A percentile compares a stretch with the other conserved stretches of the same genome.
Evolutionary conservation across 2,888 invertebrate species (phyloP).

Genomic region (Sipunculus nudus): DNA sequence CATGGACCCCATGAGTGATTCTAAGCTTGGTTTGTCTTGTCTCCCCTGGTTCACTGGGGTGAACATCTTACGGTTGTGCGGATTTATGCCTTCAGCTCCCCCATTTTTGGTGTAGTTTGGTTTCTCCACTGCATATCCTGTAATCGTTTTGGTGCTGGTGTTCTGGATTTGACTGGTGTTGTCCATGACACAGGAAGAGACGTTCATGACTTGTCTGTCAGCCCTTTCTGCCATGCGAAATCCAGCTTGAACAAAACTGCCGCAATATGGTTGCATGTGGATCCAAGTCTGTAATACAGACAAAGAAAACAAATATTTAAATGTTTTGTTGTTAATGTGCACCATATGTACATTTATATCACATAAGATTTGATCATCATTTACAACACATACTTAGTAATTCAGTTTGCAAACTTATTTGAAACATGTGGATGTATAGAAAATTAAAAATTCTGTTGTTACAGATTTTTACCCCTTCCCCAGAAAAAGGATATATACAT

Average conservation of each 20-base stretch:
- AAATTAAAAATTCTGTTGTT: too few relatives aligned
- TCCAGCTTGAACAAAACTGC: conserved; percentile 13
- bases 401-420: too few relatives aligned
- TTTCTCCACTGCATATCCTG: neutral
- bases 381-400: too few relatives aligned
- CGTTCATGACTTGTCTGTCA: neutral
- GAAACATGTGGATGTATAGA: too few relatives aligned
- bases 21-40: neutral
- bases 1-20: conserved; percentile 1
- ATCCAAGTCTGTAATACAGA: conserved; percentile 2
- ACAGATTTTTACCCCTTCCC: too few relatives aligned
- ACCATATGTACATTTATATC: too few relatives aligned
- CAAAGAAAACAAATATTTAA: neutral
- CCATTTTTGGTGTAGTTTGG: neutral
- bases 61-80: neutral
- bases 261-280: conserved; percentile 11
- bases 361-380: too few relatives aligned
- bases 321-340: too few relatives aligned
- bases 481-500: too few relatives aligned
- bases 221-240: conserved; percentile 1
- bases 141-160: too few relatives aligned
- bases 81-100: neutral
- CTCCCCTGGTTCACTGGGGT: neutral
- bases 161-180: too few relatives aligned
- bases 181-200: too few relatives aligned